Conservation (phyloP, 1,140 invertebrate genomes). For the Nebria ingens region DNA sequence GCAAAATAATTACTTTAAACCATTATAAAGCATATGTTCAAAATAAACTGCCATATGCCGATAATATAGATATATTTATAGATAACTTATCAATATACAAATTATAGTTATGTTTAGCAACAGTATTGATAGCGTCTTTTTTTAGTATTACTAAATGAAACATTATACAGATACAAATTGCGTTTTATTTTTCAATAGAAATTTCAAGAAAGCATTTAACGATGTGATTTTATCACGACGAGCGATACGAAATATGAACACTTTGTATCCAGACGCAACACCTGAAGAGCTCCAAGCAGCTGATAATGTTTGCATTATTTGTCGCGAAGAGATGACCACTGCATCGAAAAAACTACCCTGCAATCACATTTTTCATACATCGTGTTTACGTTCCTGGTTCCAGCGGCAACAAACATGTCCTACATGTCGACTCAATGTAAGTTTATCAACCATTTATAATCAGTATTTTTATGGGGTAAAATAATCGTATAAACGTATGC, state of each 20-base stretch:
- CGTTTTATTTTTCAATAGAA: constrained; percentile 48
- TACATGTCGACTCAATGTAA: constrained; percentile 84
- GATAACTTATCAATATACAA: no score
- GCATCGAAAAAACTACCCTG: constrained; percentile 96
- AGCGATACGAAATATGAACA: constrained; percentile 97
- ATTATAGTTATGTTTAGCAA: no score
- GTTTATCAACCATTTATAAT: background rate
- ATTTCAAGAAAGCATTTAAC: constrained; percentile 96
- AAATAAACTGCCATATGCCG: no score
- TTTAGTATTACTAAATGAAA: no score
- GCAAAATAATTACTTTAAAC: no score
- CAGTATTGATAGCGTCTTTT: no score
- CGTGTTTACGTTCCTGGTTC: constrained; percentile 98
- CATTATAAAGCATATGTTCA: no score
- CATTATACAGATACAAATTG: no score
- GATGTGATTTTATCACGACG: constrained; percentile 95
- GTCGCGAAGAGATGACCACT: constrained; percentile 82
- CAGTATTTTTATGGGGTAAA: no score
- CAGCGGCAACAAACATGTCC: constrained; percentile 99
- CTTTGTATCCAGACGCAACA: constrained; percentile 93
- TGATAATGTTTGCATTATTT: constrained; percentile 99
- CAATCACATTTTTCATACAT: constrained; percentile 98
- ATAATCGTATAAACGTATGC: no score
- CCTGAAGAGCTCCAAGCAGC: constrained; percentile 83
- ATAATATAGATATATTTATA: no score